Conservation (phyloP, 1,140 invertebrate species). For the Aporrectodea caliginosa region DNA sequence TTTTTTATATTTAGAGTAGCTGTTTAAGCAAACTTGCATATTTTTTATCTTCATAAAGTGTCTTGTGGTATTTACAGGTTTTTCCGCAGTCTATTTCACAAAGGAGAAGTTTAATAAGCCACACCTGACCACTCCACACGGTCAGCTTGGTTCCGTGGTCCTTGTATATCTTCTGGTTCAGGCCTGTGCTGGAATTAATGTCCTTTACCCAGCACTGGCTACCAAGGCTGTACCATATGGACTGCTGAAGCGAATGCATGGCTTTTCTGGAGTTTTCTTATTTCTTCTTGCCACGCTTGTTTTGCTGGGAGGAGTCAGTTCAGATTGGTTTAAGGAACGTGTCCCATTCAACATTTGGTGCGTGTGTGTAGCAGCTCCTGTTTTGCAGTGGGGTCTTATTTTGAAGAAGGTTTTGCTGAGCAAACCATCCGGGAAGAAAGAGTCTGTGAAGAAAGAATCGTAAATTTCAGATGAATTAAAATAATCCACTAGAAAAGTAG, state of each 20-base stretch:
- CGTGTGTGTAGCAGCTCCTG: neutral
- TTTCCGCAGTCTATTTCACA: neutral
- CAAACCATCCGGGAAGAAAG: too few species aligned
- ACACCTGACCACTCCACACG: neutral
- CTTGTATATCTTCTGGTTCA: neutral
- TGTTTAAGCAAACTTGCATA: neutral
- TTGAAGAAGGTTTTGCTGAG: neutral
- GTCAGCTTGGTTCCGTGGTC: neutral
- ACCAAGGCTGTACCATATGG: neutral
- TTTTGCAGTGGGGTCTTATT: neutral
- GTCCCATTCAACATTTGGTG: neutral
- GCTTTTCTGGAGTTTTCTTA: neutral
- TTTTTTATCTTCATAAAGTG: neutral
- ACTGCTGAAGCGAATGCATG: neutral
- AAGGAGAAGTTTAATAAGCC: neutral
- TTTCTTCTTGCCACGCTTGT: neutral
- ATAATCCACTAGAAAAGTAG: too few species aligned
- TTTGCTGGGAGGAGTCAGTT: neutral
- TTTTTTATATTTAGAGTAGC: neutral
- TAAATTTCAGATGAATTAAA: too few species aligned
- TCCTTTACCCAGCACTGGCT: neutral
- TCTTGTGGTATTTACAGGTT: neutral
- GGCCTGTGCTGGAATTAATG: neutral
- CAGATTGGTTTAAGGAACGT: neutral
- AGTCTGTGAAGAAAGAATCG: too few species aligned